Base-by-base conservation (phyloP, 2,113 vertebrate genomes). In the Periophthalmus modestus region DNA sequence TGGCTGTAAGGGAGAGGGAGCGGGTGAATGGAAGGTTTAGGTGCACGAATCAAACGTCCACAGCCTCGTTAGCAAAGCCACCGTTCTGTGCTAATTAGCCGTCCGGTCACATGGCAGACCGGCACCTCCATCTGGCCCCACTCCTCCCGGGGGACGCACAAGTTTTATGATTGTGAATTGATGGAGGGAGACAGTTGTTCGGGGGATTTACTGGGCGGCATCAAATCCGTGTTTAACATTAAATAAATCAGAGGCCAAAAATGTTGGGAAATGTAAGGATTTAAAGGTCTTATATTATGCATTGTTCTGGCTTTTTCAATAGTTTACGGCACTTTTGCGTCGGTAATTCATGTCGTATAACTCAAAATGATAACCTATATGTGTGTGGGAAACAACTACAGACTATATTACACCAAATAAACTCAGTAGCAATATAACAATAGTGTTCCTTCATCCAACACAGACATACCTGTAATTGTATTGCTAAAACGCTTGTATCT, bases 41-140 rank as follows among this genome's bases (percentile, higher is more conserved):
- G 89, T 91, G 88, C 85, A 87, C 88, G 90, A 91, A 92, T 91
- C 90, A 91, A 88, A 85, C 86, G 76, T 85, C 63, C 78, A 57
- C 85, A 77, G 90, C 77, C 90, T 92, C 78, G 74, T 90, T 90
- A 43, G 89, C 83, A 28, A 69, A 6, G 66, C 83, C 86, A 81
- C 84, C 77, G 86, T 89, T 88, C 83, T 76, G 73, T 84, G 86
- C 88, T 92, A 92, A 92, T 92, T 92, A 90, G 87, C 82, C 47
- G 24, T 82, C 36, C 23, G 86, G 85, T 90, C 83, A 78, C 86
- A 77, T 34, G 80, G 81, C 87, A 85, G 86, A 74, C 87, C 72
- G 75, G 77, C 73, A 84, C 82, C 78, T 43, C 80, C 48, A 67
- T 74, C 88, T 89, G 84, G 88, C 76, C 83, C 67, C 54, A 2